phyloP scores from a whole-genome alignment of 2,888 invertebrate genomes.

The Alviniconcha strummeri region DNA sequence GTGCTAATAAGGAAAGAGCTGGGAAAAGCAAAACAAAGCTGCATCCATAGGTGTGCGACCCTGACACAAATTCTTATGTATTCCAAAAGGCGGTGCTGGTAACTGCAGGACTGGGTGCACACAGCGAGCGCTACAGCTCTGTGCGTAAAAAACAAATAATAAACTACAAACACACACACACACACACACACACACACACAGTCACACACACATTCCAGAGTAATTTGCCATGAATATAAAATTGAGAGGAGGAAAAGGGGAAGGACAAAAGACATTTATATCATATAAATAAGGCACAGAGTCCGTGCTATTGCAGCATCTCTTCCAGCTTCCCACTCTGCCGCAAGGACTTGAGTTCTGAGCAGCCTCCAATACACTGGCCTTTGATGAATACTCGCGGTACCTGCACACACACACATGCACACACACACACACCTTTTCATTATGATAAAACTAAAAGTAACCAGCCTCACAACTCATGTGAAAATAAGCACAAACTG shows the following conservation, averaged over 20 bases:
- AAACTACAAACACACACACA: neutral
- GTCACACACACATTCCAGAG: neutral
- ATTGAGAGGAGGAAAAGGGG: neutral
- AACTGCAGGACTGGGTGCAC: no score
- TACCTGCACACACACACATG: slow-evolving; percentile 48
- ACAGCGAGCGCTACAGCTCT: no score
- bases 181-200: slow-evolving; percentile 9
- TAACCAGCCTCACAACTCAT: neutral
- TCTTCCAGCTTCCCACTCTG: slow-evolving; percentile 49
- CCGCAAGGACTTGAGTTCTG: slow-evolving; percentile 54
- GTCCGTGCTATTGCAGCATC: slow-evolving; percentile 8
- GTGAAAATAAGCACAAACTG: neutral
- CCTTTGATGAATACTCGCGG: slow-evolving; percentile 66
- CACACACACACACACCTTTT: neutral
- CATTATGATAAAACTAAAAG: neutral
- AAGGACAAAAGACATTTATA: neutral
- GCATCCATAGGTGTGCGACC: no score
- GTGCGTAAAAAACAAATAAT: no score
- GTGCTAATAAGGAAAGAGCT: no score
- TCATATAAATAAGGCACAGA: neutral
- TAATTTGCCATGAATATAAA: neutral
- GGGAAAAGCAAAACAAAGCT: no score
- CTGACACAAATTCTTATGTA: no score
- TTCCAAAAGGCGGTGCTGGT: no score
- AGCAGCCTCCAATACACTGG: slow-evolving; percentile 63